Conservation (phyloP, 2,113 vertebrate genomes). For the Chauna torquata region DNA sequence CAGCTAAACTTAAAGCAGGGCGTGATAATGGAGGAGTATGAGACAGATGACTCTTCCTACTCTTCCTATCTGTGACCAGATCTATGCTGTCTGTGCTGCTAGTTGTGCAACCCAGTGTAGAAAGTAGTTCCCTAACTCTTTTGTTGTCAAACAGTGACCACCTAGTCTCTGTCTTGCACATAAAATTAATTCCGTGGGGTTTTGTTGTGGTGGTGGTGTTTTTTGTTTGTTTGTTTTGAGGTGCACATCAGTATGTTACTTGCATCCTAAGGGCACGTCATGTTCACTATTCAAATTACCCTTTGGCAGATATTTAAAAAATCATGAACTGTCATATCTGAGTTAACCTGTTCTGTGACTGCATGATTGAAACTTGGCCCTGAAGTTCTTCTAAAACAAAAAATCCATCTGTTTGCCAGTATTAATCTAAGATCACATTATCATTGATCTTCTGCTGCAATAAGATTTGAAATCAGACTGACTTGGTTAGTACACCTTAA, state of each 20-base stretch:
- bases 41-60: rapidly evolving
- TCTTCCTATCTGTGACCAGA: rapidly evolving
- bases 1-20: not conserved
- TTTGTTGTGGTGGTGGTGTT: not conserved
- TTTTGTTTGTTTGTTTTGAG: not conserved
- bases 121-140: not conserved
- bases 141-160: not conserved
- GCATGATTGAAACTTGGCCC: not conserved
- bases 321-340: not conserved
- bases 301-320: not conserved
- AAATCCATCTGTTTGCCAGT: not conserved
- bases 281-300: not conserved
- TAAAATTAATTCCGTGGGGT: not conserved
- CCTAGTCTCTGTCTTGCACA: not conserved
- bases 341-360: not conserved
- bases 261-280: not conserved
- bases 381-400: not conserved
- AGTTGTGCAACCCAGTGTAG: rapidly evolving
- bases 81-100: not conserved
- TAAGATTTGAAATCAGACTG: not conserved
- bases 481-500: not conserved
- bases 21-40: not conserved
- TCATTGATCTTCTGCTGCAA: not conserved
- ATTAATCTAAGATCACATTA: not conserved
- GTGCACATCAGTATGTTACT: not conserved